Percentiles rank a stretch among this genome's conserved stretches.
phyloP scores from a whole-genome alignment of 1,140 invertebrate species.

The Vanessa tameamea region DNA sequence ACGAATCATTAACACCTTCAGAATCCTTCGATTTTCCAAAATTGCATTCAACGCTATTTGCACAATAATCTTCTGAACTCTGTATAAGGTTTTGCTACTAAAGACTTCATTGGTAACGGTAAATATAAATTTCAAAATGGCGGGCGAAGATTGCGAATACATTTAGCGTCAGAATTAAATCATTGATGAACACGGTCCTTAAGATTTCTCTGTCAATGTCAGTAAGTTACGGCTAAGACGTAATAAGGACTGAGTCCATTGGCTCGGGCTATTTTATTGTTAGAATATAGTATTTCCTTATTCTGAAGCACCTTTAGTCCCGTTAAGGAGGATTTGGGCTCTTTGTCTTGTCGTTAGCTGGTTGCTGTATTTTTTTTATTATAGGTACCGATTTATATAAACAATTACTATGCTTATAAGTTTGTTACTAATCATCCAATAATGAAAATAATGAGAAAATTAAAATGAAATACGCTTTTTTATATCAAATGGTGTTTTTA shows the following conservation, averaged over 20 bases:
- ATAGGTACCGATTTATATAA: no score
- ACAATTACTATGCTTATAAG: no score
- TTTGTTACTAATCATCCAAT: no score
- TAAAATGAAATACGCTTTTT: no score
- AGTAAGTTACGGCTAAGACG: neutral
- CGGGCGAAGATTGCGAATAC: neutral
- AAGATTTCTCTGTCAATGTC: conserved; percentile 2
- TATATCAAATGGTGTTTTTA: no score
- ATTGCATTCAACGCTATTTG: no score
- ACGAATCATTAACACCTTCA: no score
- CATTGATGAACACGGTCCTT: conserved; percentile 2
- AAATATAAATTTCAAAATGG: neutral
- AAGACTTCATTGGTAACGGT: neutral
- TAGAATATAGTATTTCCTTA: neutral
- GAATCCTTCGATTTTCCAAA: no score
- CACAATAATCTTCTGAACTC: no score
- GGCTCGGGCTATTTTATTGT: neutral
- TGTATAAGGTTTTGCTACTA: neutral
- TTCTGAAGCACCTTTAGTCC: neutral
- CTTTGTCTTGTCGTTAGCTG: no score
- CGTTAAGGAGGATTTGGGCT: neutral
- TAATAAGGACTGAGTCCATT: neutral
- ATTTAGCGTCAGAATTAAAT: conserved; percentile 12
- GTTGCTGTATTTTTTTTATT: no score
- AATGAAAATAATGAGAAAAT: no score